Conservation (phyloP, 2,888 invertebrate species). For the Cremastinae sp. region DNA sequence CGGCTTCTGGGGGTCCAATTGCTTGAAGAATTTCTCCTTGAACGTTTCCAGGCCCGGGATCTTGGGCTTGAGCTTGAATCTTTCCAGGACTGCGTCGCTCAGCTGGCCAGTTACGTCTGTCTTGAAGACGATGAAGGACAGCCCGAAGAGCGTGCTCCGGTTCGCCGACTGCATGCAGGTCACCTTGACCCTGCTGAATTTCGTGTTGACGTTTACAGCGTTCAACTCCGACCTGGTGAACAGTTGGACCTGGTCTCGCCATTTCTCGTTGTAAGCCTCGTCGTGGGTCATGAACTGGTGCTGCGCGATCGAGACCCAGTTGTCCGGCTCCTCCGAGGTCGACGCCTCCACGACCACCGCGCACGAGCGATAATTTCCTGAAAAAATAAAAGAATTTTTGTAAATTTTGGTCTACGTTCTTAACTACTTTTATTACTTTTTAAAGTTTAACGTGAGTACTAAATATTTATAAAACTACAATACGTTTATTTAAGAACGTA, state of each 20-base stretch:
- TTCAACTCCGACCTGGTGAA: constrained; percentile 77
- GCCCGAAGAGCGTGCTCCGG: constrained; percentile 74
- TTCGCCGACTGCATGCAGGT: constrained; percentile 78
- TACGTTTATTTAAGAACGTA: no score
- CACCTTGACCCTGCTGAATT: constrained; percentile 76
- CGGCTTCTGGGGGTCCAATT: constrained; percentile 62
- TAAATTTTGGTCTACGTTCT: background rate
- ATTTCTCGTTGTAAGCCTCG: constrained; percentile 74
- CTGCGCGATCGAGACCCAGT: constrained; percentile 75
- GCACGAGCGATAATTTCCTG: constrained; percentile 75
- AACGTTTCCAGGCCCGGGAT: constrained; percentile 64
- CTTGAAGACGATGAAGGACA: constrained; percentile 71
- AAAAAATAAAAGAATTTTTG: no score
- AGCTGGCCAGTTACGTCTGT: constrained; percentile 74
- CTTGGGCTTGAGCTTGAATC: constrained; percentile 73
- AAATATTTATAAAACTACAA: no score
- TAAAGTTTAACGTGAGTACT: no score
- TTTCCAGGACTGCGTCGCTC: constrained; percentile 74
- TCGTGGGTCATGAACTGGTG: constrained; percentile 76
- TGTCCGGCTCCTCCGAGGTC: constrained; percentile 73
- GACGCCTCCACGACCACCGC: constrained; percentile 76
- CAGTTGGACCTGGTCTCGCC: constrained; percentile 76
- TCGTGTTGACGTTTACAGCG: constrained; percentile 71
- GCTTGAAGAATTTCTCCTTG: constrained; percentile 71
- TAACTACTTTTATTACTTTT: background rate